Evolutionary conservation across 2,113 vertebrate species (phyloP).

Genomic region (Carettochelys insculpta): DNA sequence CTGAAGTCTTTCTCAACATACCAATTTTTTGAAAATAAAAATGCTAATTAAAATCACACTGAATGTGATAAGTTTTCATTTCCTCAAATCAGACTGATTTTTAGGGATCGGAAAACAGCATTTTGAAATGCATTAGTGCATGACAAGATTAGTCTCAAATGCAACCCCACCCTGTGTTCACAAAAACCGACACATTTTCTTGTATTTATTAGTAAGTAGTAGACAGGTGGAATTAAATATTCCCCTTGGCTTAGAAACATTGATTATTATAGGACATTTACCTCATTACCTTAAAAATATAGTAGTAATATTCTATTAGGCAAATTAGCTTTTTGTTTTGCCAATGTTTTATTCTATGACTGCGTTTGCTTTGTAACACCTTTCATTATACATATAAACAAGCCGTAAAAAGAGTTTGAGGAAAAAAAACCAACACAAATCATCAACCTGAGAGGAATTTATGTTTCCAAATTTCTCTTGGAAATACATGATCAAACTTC

Average conservation of each 20-base stretch:
- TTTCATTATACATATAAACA: neutral
- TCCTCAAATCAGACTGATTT: neutral
- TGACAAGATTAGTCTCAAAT: neutral
- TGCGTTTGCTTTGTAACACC: neutral
- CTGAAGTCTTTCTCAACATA: neutral
- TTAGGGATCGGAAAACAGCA: neutral
- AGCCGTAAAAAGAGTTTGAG: neutral
- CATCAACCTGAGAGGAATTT: neutral
- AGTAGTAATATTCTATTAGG: neutral
- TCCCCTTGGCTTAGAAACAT: neutral
- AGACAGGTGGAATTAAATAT: neutral
- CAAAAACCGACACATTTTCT: neutral
- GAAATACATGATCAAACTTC: neutral
- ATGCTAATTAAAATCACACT: neutral
- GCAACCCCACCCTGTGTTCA: neutral
- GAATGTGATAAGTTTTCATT: neutral
- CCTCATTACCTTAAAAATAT: neutral
- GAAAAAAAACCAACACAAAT: neutral
- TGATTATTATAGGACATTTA: neutral
- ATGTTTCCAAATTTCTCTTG: neutral
- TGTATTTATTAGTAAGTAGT: neutral
- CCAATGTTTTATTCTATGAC: neutral
- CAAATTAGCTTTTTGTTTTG: neutral
- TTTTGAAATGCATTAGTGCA: neutral
- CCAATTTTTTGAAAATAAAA: neutral